These are phyloP conservation scores for Ptilodon capucinus DNA, from an alignment of 2,888 invertebrate species.

Conservation along the genomic window DNA sequence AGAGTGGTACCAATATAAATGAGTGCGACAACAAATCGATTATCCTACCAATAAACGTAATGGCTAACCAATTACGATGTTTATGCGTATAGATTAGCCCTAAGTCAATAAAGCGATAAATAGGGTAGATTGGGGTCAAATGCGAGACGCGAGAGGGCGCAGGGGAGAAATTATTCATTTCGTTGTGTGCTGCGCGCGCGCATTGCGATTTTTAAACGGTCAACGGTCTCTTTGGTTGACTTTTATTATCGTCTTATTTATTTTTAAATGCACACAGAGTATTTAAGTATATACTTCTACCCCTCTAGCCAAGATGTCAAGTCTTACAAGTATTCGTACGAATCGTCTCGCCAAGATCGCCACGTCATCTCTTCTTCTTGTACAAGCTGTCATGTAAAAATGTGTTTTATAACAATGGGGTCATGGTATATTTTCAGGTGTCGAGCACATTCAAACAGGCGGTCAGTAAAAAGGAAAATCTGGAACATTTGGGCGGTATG, in stretches of 20 bases:
- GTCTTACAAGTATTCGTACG: no score
- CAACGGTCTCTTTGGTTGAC: constrained; percentile 19
- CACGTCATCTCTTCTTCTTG: no score
- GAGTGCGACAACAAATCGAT: neutral
- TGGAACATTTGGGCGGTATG: constrained; percentile 96
- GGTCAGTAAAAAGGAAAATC: constrained; percentile 94
- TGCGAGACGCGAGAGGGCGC: constrained; percentile 6
- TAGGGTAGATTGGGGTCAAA: constrained; percentile 40
- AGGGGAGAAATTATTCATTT: constrained; percentile 12
- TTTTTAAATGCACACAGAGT: no score
- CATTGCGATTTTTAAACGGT: constrained; percentile 20
- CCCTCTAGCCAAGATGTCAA: no score
- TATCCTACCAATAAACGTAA: constrained; percentile 1
- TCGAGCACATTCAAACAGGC: constrained; percentile 96
- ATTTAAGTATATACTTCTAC: no score
- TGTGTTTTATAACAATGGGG: no score
- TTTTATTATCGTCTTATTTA: constrained; percentile 6
- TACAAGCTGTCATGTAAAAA: no score
- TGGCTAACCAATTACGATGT: constrained; percentile 30
- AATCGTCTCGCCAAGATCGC: no score
- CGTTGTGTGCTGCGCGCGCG: constrained; percentile 14
- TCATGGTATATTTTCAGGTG: constrained; percentile 79
- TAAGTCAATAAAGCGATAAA: constrained; percentile 45
- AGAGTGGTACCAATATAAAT: neutral
- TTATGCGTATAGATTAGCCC: constrained; percentile 30